Percentiles rank a stretch among this genome's conserved stretches.
Conservation (phyloP, 2,797 vertebrate genomes). For the Halcyon smyrnensis region DNA sequence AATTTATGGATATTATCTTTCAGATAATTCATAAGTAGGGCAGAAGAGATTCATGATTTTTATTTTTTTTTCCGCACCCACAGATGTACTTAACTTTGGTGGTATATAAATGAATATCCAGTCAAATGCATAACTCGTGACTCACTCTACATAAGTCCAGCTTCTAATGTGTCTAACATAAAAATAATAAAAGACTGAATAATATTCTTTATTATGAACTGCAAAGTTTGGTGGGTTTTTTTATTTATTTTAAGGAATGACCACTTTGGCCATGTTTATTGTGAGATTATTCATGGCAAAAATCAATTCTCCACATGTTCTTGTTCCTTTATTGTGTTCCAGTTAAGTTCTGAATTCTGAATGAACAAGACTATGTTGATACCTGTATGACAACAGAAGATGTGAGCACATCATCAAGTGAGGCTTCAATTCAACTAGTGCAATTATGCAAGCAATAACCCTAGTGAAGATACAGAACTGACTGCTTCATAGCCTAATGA, state of each 20-base stretch:
- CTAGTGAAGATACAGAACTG: fast-evolving
- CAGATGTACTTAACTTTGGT: not conserved
- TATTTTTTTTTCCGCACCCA: not conserved
- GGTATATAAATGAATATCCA: not conserved
- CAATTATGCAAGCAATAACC: not conserved
- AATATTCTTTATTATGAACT: not conserved
- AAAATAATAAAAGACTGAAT: not conserved
- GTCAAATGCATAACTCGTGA: not conserved
- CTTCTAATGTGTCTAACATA: not conserved
- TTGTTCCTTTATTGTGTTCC: not conserved
- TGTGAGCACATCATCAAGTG: not conserved
- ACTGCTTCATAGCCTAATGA: not conserved
- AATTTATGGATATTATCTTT: not conserved
- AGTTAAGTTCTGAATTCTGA: not conserved
- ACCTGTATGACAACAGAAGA: not conserved
- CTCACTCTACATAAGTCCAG: not conserved
- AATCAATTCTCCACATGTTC: not conserved
- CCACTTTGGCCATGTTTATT: not conserved
- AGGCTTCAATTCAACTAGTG: not conserved
- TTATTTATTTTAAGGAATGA: not conserved
- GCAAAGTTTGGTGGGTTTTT: not conserved
- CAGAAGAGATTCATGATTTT: not conserved
- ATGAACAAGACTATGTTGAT: not conserved
- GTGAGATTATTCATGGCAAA: not conserved
- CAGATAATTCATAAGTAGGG: not conserved